Evolutionary conservation across 1,140 invertebrate genomes (phyloP), one percentile per base, ranked within the genome.

Genomic region (Drosophila obscura): DNA sequence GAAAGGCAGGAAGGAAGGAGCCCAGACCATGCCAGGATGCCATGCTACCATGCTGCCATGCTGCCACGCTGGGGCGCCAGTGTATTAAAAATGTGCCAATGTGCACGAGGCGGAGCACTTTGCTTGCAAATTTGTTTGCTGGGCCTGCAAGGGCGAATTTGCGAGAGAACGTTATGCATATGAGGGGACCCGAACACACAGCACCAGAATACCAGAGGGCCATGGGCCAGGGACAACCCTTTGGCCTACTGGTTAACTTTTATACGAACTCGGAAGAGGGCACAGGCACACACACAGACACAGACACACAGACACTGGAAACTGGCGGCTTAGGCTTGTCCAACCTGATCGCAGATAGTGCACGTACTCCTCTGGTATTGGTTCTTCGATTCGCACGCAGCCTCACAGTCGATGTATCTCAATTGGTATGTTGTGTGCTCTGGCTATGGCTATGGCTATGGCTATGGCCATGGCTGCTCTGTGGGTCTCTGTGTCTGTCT

Each of bases 41-140:
- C 35, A 35, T 35, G 35, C 35, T 22, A 2, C 22, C 22, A 24
- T 2, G 4, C 39, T 22, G 24, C 50, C 60, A 24, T 24, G 22
- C 19, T 19, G 19, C 19, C 19, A 19, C 31, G 11, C 3, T 39
- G 35, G 28, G 39, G 49, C 49, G 51, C 31, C 57, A 72, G 68
- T 72, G 68, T 72, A 72, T 72, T 72, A 72, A 72, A 72, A 72
- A 72, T 72, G 68, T 67, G 64, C 62, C 61, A 67, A 67, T 67
- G 64, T 53, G 64, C 64, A 67, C 61, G 64, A 41, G 65, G 64
- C 66, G 57, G 60, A 53, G 66, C 56, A 72, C 67, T 72, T 72
- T 72, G 56, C 67, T 72, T 72, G 71, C 58, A 73, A 72, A 72
- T 72, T 72, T 72, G 48, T 72, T 72, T 72, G 68, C 68, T 35